phyloP scores from a whole-genome alignment of 2,113 vertebrate species.

The Ictidomys tridecemlineatus region DNA sequence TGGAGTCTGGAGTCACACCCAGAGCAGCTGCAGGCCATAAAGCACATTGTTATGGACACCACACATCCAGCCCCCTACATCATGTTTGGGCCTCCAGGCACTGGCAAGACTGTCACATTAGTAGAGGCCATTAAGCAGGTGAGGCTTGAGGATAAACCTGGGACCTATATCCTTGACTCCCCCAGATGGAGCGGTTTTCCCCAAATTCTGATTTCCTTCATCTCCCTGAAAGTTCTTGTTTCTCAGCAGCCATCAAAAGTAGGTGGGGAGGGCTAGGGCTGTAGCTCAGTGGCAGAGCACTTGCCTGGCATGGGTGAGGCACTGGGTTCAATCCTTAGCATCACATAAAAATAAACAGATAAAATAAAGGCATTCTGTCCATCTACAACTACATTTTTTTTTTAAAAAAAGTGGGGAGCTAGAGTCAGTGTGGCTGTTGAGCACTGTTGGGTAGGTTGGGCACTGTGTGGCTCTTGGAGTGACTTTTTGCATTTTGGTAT shows the following conservation, averaged over 20 bases:
- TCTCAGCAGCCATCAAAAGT: not conserved
- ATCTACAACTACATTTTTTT: no score
- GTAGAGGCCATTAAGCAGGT: conserved; percentile 98
- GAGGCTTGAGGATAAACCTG: conserved; percentile 2
- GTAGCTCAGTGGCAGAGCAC: no score
- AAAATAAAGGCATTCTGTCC: no score
- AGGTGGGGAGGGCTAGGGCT: not conserved
- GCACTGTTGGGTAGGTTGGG: no score
- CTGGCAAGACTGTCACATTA: conserved; percentile 96
- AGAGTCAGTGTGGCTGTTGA: no score
- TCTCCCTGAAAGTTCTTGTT: not conserved
- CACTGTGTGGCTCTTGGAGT: no score
- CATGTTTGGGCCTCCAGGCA: conserved; percentile 97
- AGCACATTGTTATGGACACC: conserved; percentile 89
- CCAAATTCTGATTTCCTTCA: not conserved
- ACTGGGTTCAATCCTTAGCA: no score
- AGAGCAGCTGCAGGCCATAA: conserved; percentile 92
- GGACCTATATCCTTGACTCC: not conserved
- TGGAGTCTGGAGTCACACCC: conserved; percentile 90
- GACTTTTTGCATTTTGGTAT: no score
- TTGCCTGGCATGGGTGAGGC: no score
- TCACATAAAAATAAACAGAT: no score
- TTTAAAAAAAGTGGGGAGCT: no score
- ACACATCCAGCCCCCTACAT: conserved; percentile 95
- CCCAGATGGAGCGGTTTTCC: not conserved